These are phyloP conservation scores for Sinella curviseta DNA, from an alignment of 1,140 invertebrate genomes.

Conservation along the genomic window DNA sequence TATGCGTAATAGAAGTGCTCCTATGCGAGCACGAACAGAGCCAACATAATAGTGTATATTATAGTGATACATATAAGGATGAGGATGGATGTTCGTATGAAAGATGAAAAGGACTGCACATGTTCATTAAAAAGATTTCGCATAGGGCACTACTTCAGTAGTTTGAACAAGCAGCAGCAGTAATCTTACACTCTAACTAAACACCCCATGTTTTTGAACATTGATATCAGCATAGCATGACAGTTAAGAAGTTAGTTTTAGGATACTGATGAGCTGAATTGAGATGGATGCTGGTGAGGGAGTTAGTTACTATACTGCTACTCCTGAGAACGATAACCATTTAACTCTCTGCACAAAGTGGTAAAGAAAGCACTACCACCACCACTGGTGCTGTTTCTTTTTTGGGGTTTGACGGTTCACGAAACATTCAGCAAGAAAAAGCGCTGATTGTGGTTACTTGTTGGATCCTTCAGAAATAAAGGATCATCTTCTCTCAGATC, in stretches of 20 bases:
- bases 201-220: no score
- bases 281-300: no score
- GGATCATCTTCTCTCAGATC: neutral
- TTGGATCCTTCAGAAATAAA: neutral
- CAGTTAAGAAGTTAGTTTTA: slow-evolving; percentile 14
- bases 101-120: no score
- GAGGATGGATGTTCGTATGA: no score
- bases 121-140: no score
- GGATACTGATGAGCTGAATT: neutral
- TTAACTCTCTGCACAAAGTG: neutral
- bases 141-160: no score
- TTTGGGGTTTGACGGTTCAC: slow-evolving; percentile 24
- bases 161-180: no score
- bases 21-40: no score
- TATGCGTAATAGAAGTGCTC: no score
- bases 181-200: no score
- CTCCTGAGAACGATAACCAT: neutral
- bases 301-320: neutral
- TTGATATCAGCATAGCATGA: neutral
- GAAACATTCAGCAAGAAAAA: neutral
- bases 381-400: slow-evolving; percentile 12
- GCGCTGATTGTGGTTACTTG: slow-evolving; percentile 9
- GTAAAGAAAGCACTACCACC: neutral
- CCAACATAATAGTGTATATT: no score
- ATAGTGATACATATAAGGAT: no score